A percentile compares a stretch with the other conserved stretches of the same genome.
Evolutionary conservation across 1,140 invertebrate genomes (phyloP).

Genomic region (Drosophila ananassae): DNA sequence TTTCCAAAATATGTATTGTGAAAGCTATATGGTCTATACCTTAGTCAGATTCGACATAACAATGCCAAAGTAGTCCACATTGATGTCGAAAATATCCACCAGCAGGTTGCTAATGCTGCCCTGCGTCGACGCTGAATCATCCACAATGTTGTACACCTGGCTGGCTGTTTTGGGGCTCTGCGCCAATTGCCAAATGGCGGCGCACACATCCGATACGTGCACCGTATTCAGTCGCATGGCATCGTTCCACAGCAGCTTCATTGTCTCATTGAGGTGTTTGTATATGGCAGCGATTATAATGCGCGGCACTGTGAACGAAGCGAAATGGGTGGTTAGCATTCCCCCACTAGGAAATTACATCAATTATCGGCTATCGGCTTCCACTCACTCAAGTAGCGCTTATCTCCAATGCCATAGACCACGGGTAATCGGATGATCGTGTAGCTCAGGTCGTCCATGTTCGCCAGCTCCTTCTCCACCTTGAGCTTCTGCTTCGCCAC

Average conservation of each 20-base stretch:
- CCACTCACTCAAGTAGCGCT: constrained; percentile 90
- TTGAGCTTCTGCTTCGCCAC: constrained; percentile 92
- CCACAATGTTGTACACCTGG: constrained; percentile 92
- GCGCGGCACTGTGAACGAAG: constrained; percentile 88
- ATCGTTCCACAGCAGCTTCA: constrained; percentile 95
- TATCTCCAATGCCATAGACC: constrained; percentile 94
- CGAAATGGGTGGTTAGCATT: constrained; percentile 23
- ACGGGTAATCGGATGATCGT: constrained; percentile 93
- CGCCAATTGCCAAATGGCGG: constrained; percentile 89
- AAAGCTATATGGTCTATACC: constrained; percentile 20
- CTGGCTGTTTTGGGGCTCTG: constrained; percentile 84
- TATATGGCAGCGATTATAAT: constrained; percentile 94
- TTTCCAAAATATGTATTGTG: no score
- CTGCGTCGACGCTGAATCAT: constrained; percentile 92
- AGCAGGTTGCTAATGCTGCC: constrained; percentile 91
- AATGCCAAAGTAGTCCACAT: constrained; percentile 93
- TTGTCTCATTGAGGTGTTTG: constrained; percentile 93
- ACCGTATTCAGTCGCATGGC: constrained; percentile 94
- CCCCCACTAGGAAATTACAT: constrained; percentile 36
- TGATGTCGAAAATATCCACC: constrained; percentile 93
- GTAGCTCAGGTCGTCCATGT: constrained; percentile 88
- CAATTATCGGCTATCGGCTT: constrained; percentile 28
- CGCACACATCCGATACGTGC: constrained; percentile 92
- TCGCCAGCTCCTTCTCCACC: constrained; percentile 91
- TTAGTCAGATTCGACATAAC: constrained; percentile 91